Evolutionary conservation across 2,113 vertebrate species (phyloP).

Genomic region (Eudorcas thomsonii): DNA sequence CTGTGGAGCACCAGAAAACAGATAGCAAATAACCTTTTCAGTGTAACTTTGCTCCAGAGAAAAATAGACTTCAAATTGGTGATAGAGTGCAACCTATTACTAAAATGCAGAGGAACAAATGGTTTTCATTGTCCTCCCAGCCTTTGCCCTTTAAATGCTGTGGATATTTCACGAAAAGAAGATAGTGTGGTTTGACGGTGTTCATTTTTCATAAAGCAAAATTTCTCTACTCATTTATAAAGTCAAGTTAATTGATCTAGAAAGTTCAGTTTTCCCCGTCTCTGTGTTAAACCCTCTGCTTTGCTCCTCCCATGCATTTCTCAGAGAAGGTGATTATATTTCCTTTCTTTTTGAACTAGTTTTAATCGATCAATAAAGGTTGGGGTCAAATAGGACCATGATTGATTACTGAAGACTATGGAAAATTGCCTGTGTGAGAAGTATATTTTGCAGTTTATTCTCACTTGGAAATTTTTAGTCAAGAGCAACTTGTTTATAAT

Average conservation of each 20-base stretch:
- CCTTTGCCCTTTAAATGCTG: neutral
- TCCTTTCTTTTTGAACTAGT: neutral
- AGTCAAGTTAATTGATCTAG: neutral
- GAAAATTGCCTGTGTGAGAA: neutral
- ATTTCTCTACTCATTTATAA: neutral
- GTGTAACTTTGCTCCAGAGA: neutral
- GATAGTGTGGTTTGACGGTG: neutral
- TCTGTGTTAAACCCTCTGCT: neutral
- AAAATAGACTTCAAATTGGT: neutral
- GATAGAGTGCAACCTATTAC: neutral
- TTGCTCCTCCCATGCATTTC: neutral
- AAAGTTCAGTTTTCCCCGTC: neutral
- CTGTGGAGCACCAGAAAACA: neutral
- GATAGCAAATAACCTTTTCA: neutral
- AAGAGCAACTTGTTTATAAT: neutral
- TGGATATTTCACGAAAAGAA: neutral
- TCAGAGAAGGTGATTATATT: neutral
- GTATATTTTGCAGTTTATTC: neutral
- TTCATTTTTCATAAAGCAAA: neutral
- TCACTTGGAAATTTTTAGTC: slow-evolving; percentile 1
- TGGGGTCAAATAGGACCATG: neutral
- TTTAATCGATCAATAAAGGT: neutral
- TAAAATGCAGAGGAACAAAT: neutral
- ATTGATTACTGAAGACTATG: neutral
- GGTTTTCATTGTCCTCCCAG: neutral